Base-by-base conservation (phyloP, 2,113 vertebrate species). In the Xenopus laevis region DNA sequence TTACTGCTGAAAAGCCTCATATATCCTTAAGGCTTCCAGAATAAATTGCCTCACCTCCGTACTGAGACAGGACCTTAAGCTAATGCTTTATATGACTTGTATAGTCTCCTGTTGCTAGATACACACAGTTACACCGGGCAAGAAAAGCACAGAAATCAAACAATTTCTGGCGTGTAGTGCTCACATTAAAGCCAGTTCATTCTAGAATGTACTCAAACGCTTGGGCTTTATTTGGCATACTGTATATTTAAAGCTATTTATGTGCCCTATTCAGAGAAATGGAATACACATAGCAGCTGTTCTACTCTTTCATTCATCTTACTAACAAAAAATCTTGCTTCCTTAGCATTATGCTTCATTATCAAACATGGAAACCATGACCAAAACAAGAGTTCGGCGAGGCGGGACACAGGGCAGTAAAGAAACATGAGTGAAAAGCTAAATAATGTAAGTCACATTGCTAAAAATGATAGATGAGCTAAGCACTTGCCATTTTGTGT, bases 1-100 rank as follows among this genome's bases (percentile, higher is more conserved):
- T 88, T 89, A 88, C 21, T 27, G 23, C 23, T 80, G 81, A 86
- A 90, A 87, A 81, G 86, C 77, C 69, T 79, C 77, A 6, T 70
- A 10, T 7, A 65, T 44, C 65, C 46, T 58, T 58, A 47, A n/a
- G 33, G 45, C 23, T 68, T 40, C 46, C 59, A 47, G n/a, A 74
- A 61, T 33, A 74, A 61, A 74, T 68, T 68, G 21, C 64, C 67
- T 66, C 40, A 74, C 52, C 45, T 68, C n/a, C 53, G 16, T 40
- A 68, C 23, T 16, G 40, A 21, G 65, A 57, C 47, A 59, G 47
- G 47, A 65, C 53, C 55, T 17, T 7, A 16, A 63, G 30, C 9
- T 21, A 59, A 5, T 8, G 52, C 68, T 65, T 66, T 78, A 70
- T 65, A 72, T 58, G 64, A 71, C 69, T 70, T 69, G 68, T 66